A percentile compares a stretch with the other conserved stretches of the same genome.
phyloP scores from a whole-genome alignment of 2,797 vertebrate genomes.

The Fringilla coelebs region DNA sequence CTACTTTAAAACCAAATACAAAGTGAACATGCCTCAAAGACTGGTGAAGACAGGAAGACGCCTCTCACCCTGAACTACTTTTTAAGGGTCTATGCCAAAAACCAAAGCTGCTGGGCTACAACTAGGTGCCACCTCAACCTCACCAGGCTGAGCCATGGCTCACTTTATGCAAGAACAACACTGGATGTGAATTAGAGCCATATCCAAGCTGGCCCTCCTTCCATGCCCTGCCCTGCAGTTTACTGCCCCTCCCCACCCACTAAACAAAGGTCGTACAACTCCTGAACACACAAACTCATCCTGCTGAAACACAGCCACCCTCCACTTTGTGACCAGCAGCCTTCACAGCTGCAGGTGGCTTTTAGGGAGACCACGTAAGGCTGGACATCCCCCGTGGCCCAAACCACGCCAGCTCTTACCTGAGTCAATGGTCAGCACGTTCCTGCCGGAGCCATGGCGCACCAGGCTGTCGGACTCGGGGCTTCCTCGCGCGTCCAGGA shows the following conservation, averaged over 20 bases:
- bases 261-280: background rate
- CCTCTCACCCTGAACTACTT: background rate
- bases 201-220: background rate
- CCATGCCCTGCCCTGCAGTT: background rate
- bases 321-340: background rate
- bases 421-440: conserved; percentile 80
- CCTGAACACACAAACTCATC: background rate
- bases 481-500: conserved; percentile 80
- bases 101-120: background rate
- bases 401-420: conserved; percentile 37
- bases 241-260: background rate
- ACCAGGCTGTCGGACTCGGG: conserved; percentile 39
- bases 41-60: rapidly evolving
- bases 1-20: background rate
- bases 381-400: background rate
- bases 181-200: background rate
- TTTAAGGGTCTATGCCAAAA: background rate
- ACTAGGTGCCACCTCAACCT: background rate
- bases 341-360: background rate
- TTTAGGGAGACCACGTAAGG: background rate
- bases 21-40: background rate
- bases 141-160: background rate
- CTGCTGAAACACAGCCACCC: background rate
- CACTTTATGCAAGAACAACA: background rate
- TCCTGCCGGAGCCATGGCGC: conserved; percentile 79